phyloP scores from a whole-genome alignment of 2,113 vertebrate genomes.

The Odocoileus virginianus region DNA sequence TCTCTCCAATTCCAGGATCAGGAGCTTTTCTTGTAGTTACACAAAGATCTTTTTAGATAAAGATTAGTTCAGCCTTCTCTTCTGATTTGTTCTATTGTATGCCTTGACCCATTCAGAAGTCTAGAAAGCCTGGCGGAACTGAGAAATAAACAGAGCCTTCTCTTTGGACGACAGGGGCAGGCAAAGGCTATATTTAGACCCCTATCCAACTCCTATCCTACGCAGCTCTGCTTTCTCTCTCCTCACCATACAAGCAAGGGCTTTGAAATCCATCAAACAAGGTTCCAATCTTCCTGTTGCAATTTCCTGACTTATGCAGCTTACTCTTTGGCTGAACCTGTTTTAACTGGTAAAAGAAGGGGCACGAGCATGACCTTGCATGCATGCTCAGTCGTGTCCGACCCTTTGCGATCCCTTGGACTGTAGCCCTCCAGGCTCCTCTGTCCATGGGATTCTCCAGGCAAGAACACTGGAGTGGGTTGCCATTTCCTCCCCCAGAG shows the following conservation, averaged over 20 bases:
- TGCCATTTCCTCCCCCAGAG: not conserved
- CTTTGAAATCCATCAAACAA: not conserved
- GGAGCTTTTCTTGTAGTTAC: not conserved
- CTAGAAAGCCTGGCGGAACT: not conserved
- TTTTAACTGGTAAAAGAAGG: not conserved
- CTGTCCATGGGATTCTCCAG: not conserved
- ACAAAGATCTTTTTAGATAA: not conserved
- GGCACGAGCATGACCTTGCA: not conserved
- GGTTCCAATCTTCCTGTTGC: not conserved
- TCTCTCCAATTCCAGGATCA: not conserved
- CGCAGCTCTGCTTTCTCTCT: not conserved
- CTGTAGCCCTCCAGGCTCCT: not conserved
- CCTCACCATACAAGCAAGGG: not conserved
- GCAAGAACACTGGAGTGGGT: not conserved
- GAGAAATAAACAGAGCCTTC: not conserved
- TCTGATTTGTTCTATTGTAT: not conserved
- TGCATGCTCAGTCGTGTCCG: not conserved
- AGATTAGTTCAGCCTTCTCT: not conserved
- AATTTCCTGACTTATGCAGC: not conserved
- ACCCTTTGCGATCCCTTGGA: not conserved
- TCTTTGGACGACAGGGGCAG: not conserved
- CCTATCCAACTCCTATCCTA: rapidly evolving
- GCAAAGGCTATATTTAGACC: not conserved
- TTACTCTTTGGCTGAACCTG: not conserved
- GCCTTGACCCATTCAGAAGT: not conserved